A percentile compares a stretch with the other conserved stretches of the same genome.
These are phyloP conservation scores for Tetranychus piercei DNA, from an alignment of 2,888 invertebrate genomes.

Conservation along the genomic window DNA sequence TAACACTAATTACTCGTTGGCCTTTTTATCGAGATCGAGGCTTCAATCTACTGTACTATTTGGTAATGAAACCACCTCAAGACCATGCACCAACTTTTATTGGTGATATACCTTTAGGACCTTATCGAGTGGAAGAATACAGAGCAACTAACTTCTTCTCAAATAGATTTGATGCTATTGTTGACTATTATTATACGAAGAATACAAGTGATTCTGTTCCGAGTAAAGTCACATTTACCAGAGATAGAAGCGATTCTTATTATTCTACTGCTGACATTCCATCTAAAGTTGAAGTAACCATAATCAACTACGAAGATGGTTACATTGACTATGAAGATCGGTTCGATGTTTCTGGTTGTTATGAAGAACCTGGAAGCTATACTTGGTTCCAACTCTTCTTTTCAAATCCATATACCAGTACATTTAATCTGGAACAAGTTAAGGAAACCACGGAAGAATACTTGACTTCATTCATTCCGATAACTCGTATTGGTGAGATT, in stretches of 20 bases:
- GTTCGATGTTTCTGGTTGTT: not conserved
- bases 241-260: not conserved
- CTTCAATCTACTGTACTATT: not conserved
- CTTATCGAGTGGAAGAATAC: not conserved
- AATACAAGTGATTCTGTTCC: not conserved
- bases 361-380: not conserved
- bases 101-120: not conserved
- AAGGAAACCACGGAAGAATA: no score
- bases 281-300: not conserved
- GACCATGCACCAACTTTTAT: not conserved
- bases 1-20: not conserved
- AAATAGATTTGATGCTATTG: not conserved
- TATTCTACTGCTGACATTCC: not conserved
- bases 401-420: not conserved
- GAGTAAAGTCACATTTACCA: not conserved
- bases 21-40: not conserved
- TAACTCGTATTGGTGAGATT: no score
- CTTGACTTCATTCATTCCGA: no score
- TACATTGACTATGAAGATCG: not conserved
- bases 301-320: not conserved
- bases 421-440: not conserved
- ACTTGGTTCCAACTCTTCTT: not conserved
- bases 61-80: not conserved
- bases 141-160: not conserved
- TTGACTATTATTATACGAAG: not conserved